Evolutionary conservation across 2,113 vertebrate species (phyloP).

Genomic region (Erinaceus europaeus): DNA sequence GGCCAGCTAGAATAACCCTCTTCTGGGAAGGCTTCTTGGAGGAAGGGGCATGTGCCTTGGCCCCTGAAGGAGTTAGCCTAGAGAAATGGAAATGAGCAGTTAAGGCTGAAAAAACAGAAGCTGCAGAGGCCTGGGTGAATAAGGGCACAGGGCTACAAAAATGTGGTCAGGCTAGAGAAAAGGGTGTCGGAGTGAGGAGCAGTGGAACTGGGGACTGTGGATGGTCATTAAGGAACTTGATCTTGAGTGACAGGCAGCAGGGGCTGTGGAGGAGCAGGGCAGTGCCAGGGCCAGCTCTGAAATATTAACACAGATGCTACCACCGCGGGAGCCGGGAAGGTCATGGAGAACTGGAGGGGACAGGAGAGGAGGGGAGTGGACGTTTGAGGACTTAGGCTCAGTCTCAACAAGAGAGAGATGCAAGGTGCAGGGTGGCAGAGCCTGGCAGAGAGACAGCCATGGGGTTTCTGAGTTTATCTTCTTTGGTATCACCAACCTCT

Average conservation of each 20-base stretch:
- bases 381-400: background rate
- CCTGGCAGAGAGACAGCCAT: background rate
- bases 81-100: background rate
- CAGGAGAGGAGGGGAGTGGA: background rate
- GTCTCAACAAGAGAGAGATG: background rate
- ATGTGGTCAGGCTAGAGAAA: background rate
- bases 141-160: background rate
- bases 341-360: background rate
- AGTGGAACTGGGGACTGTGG: background rate
- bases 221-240: background rate
- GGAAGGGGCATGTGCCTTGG: background rate
- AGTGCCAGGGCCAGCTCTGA: background rate
- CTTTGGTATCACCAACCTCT: background rate
- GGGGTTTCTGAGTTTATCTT: background rate
- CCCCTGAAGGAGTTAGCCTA: background rate
- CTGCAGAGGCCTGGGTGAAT: background rate
- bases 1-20: background rate
- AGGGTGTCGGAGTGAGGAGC: background rate
- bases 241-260: background rate
- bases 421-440: background rate
- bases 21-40: slow-evolving; percentile 6
- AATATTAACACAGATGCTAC: background rate
- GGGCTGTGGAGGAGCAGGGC: background rate
- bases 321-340: background rate
- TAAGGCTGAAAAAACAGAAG: background rate